Base-by-base conservation (phyloP, 1,140 invertebrate species). In the Drosophila orena region DNA sequence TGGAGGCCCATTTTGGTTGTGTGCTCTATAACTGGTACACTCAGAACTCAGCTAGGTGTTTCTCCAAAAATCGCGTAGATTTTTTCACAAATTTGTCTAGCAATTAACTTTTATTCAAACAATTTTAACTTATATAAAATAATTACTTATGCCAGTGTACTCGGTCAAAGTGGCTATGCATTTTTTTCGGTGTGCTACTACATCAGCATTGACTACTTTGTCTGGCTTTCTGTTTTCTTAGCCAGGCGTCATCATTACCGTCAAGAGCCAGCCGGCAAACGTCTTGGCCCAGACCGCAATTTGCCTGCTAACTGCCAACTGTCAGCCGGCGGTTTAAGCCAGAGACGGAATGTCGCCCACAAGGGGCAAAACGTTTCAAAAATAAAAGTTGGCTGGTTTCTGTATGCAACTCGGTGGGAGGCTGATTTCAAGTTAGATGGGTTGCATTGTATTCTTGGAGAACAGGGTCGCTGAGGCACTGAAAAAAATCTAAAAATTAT, bases 221-320 rank as follows among this genome's bases (percentile, higher is more conserved):
- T 75, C 71, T 75, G 59, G 71, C 53, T 70, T 40, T 75, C 75
- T 75, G 71, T 75, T 75, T 75, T 75, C 40, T 75, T 65, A 75
- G 72, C 40, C 62, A 50, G 58, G 72, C 72, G 72, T 75, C 72
- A 57, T 75, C 71, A 75, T 75, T 75, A 75, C 72, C 72, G 60
- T 57, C 72, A 75, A 65, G 71, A 64, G 52, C 46, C 53, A 75
- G 44, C 60, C 53, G 20, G 34, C 50, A 69, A 69, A 24, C 42
- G 66, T 42, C 47, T 55, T 74, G 58, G 71, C 71, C 44, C 69
- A 50, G 53, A 50, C 71, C 70, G 71, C 72, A 75, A 75, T 75
- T 75, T 75, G 72, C 59, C 58, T 65, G 59, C 53, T 57, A 75
- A 75, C 71, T 64, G 69, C 40, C 61, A 65, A 75, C 71, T 62